These are phyloP conservation scores for Poeciliopsis turneri DNA, from an alignment of 2,797 vertebrate genomes.

Conservation along the genomic window DNA sequence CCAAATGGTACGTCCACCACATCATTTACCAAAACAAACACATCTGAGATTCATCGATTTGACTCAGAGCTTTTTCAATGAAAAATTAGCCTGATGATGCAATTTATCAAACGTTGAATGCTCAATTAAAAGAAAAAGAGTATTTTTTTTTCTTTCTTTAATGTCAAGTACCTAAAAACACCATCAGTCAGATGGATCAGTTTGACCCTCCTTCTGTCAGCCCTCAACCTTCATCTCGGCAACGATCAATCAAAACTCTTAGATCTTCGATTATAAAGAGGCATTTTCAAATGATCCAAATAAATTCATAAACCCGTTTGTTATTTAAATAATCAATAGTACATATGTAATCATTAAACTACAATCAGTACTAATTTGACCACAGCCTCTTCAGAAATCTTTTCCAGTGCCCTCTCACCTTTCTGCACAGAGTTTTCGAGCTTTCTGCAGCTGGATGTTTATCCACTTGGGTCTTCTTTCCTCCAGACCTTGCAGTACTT, in stretches of 20 bases:
- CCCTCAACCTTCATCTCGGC: conserved; percentile 22
- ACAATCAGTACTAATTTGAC: conserved; percentile 18
- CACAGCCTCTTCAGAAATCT: conserved; percentile 13
- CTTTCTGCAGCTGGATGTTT: conserved; percentile 87
- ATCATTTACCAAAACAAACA: conserved; percentile 69
- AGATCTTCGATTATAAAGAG: conserved; percentile 35
- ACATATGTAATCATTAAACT: conserved; percentile 19
- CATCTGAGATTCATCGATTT: conserved; percentile 64
- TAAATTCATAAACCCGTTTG: conserved; percentile 17
- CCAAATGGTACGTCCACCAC: conserved; percentile 52
- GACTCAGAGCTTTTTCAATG: conserved; percentile 42
- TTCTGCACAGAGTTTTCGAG: conserved; percentile 85
- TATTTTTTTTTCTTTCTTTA: conserved; percentile 47
- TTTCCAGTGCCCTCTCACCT: conserved; percentile 80
- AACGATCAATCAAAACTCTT: conserved; percentile 47
- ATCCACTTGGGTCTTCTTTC: conserved; percentile 91
- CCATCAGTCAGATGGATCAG: conserved; percentile 55
- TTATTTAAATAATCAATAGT: conserved; percentile 1
- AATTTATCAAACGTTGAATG: conserved; percentile 65
- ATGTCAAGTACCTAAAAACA: conserved; percentile 44
- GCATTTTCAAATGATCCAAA: conserved; percentile 16
- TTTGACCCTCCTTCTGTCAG: conserved; percentile 28
- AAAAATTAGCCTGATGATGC: conserved; percentile 62
- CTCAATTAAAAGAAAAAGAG: conserved; percentile 57
- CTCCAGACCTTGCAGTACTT: conserved; percentile 88